Evolutionary conservation across 2,888 invertebrate species (phyloP).

Genomic region (Spatulosminthurus flaviceps): DNA sequence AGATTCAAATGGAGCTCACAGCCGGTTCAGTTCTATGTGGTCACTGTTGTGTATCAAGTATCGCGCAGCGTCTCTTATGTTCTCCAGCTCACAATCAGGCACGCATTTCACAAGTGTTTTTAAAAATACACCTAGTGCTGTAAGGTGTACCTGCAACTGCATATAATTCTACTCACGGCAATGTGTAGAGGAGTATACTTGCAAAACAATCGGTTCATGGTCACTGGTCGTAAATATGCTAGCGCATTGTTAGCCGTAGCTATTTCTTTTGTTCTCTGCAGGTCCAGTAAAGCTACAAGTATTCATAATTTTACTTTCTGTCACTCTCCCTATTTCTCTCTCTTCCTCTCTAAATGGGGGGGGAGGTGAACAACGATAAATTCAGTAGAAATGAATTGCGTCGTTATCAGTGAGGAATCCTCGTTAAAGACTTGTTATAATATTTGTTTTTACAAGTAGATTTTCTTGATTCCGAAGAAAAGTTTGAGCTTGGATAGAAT

Average conservation of each 20-base stretch:
- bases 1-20: conserved; percentile 18
- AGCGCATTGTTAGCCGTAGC: too few relatives aligned
- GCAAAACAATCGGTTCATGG: conserved; percentile 1
- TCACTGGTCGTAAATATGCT: background rate
- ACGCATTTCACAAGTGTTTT: background rate
- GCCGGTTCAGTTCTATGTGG: conserved; percentile 18
- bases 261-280: background rate
- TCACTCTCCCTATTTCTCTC: background rate
- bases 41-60: conserved; percentile 14
- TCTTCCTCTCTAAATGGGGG: background rate
- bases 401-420: too few relatives aligned
- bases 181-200: background rate
- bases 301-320: background rate
- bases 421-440: too few relatives aligned
- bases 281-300: background rate
- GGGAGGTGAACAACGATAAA: too few relatives aligned
- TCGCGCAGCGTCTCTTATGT: background rate
- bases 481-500: too few relatives aligned
- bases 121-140: too few relatives aligned
- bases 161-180: too few relatives aligned
- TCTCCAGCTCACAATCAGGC: background rate
- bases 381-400: too few relatives aligned
- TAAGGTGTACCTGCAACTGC: too few relatives aligned
- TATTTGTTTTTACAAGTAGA: too few relatives aligned
- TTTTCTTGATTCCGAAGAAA: too few relatives aligned